phyloP scores from a whole-genome alignment of 53 echinoderm and acorn worm species.

The Astropecten irregularis region DNA sequence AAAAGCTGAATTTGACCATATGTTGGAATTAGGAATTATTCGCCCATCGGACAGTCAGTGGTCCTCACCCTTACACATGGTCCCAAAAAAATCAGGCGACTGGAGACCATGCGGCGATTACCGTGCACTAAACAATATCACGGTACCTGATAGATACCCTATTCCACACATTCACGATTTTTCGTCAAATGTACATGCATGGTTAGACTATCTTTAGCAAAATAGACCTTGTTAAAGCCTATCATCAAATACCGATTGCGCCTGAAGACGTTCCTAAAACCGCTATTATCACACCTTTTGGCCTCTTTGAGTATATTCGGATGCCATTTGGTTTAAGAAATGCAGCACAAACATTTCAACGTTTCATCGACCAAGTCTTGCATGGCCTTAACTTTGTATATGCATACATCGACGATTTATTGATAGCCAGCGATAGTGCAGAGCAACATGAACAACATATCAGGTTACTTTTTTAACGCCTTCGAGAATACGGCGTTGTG shows the following conservation, averaged over 20 bases:
- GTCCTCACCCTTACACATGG: conserved; percentile 46
- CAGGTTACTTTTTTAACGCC: conserved; percentile 13
- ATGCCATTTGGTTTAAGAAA: conserved; percentile 23
- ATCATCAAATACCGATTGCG: conserved; percentile 52
- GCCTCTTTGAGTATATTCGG: conserved; percentile 37
- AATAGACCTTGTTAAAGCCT: conserved; percentile 48
- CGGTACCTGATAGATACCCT: conserved; percentile 44
- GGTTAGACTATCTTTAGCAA: conserved; percentile 49
- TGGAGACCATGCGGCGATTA: conserved; percentile 54
- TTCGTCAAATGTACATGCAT: conserved; percentile 20
- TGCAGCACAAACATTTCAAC: conserved; percentile 47
- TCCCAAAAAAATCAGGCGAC: conserved; percentile 35
- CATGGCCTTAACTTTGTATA: conserved; percentile 8
- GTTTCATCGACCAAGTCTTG: conserved; percentile 9
- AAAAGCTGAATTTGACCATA: conserved; percentile 44
- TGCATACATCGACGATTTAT: conserved; percentile 47
- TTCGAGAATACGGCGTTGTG: conserved; percentile 20
- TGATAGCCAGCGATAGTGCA: conserved; percentile 34
- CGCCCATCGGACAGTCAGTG: conserved; percentile 17
- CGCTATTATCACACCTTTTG: conserved; percentile 41
- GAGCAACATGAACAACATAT: conserved; percentile 49
- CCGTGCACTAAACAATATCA: conserved; percentile 13
- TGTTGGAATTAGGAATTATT: conserved; percentile 39
- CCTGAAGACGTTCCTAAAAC: background rate
- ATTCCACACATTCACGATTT: conserved; percentile 58